Percentiles rank a stretch among this genome's conserved stretches.
phyloP scores from a whole-genome alignment of 35 echinoderm and acorn worm genomes.

The Chiridota heheva region DNA sequence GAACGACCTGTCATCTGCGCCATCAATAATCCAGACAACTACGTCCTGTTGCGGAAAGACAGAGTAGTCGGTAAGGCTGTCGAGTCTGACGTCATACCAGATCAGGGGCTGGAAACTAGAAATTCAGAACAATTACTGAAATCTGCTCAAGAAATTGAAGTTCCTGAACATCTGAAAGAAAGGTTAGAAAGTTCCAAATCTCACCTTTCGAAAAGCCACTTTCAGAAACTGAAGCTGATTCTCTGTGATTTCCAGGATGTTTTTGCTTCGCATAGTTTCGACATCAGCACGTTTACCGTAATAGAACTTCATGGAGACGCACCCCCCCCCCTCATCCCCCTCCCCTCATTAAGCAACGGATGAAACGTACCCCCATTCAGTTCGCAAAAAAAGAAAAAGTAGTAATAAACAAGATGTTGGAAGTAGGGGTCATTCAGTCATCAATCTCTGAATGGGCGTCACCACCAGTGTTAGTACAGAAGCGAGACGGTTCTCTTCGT shows the following conservation, averaged over 20 bases:
- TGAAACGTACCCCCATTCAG: conserved; percentile 43
- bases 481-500: conserved; percentile 48
- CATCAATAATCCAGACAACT: conserved; percentile 20
- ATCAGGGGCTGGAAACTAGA: not conserved
- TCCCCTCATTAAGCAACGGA: conserved; percentile 25
- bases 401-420: conserved; percentile 43
- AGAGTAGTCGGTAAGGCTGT: conserved; percentile 10
- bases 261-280: conserved; percentile 46
- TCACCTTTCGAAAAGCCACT: not conserved
- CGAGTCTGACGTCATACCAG: not conserved
- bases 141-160: not conserved
- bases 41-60: not conserved
- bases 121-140: not conserved
- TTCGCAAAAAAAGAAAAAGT: conserved; percentile 45
- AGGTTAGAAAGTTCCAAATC: not conserved
- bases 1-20: conserved; percentile 7
- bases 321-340: conserved; percentile 2
- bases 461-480: conserved; percentile 40
- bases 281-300: conserved; percentile 22
- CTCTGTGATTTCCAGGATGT: conserved; percentile 42
- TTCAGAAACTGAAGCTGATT: not conserved
- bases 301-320: conserved; percentile 38
- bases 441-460: conserved; percentile 65
- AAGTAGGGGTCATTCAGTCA: conserved; percentile 55
- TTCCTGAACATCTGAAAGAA: conserved; percentile 3